Base-by-base conservation (phyloP, 2,113 vertebrate genomes). In the Rhinopomastus cyanomelas region DNA sequence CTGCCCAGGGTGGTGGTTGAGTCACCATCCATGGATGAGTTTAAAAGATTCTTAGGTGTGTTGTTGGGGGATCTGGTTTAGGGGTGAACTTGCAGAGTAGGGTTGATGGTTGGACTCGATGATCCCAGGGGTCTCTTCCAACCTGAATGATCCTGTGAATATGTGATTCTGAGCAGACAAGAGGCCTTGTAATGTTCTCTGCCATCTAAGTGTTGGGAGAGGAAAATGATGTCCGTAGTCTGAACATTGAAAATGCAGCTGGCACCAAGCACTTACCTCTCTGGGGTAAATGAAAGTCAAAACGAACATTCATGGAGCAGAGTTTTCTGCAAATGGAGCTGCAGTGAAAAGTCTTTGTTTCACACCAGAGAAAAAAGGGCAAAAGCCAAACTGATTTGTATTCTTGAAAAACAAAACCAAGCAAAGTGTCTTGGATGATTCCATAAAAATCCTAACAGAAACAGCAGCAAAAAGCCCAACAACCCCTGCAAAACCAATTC, bases 211-310 rank as follows among this genome's bases (percentile, higher is more conserved):
- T 32, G 81, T 49, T 44, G 32, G 21, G 15, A 15, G 21, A 61
- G 53, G 49, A 56, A 78, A 61, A 23, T 5, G 8, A 18, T 30
- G 7, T 15, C 44, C 4, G 23, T 10, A 52, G 32, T 11, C 17
- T 82, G 81, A 81, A 81, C 74, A 34, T 17, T 49, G 71, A 60
- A 85, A 68, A 62, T 1, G 8, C 16, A 81, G 56, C 20, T 51
- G 30, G 34, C 27, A 1, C 6, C 0, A 0, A 8, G 30, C 0
- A 0, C 51, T 88, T 56, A 65, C 8, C 21, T 68, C 39, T 48
- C 79, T 77, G 72, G 64, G 80, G 37, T n/a, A 11, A n/a, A 48
- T 85, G n/a, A n/a, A n/a, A n/a, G n/a, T 77, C 73, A 46, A 39
- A 73, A 44, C 9, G 59, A 81, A 14, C 0, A 3, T 29, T 32